These are phyloP conservation scores for Xestia xanthographa DNA, from an alignment of 2,888 invertebrate genomes.

Conservation along the genomic window DNA sequence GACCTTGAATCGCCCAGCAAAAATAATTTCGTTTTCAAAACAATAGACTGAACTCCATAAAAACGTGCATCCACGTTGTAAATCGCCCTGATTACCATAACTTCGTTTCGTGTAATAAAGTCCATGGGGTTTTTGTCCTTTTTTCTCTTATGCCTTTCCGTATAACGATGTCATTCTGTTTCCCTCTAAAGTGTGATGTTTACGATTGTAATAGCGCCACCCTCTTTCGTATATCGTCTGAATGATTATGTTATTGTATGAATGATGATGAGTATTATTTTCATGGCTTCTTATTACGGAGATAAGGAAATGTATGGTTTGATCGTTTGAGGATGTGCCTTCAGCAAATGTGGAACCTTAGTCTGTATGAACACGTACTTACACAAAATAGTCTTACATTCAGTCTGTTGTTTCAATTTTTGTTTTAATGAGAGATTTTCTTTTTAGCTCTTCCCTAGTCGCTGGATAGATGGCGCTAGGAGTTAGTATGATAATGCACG, in stretches of 20 bases:
- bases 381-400: not conserved
- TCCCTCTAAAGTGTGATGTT: slow-evolving; percentile 59
- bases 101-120: slow-evolving; percentile 67
- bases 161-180: slow-evolving; percentile 36
- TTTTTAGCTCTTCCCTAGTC: too few species aligned
- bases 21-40: slow-evolving; percentile 57
- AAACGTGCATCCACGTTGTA: slow-evolving; percentile 67
- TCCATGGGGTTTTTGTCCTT: slow-evolving; percentile 48
- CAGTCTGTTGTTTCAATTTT: not conserved
- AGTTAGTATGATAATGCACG: too few species aligned
- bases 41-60: slow-evolving; percentile 61
- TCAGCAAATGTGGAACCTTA: not conserved
- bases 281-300: slow-evolving; percentile 31
- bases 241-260: slow-evolving; percentile 60
- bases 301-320: slow-evolving; percentile 37
- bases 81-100: slow-evolving; percentile 70
- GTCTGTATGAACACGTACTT: not conserved
- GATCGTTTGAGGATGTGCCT: not conserved
- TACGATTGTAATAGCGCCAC: slow-evolving; percentile 63
- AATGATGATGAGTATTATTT: slow-evolving; percentile 46
- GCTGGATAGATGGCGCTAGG: too few species aligned
- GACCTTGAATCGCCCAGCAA: slow-evolving; percentile 3
- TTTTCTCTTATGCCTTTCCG: slow-evolving; percentile 36
- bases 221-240: slow-evolving; percentile 41
- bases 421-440: too few species aligned